phyloP scores from a whole-genome alignment of 2,113 vertebrate genomes.

The Leptosomus discolor region DNA sequence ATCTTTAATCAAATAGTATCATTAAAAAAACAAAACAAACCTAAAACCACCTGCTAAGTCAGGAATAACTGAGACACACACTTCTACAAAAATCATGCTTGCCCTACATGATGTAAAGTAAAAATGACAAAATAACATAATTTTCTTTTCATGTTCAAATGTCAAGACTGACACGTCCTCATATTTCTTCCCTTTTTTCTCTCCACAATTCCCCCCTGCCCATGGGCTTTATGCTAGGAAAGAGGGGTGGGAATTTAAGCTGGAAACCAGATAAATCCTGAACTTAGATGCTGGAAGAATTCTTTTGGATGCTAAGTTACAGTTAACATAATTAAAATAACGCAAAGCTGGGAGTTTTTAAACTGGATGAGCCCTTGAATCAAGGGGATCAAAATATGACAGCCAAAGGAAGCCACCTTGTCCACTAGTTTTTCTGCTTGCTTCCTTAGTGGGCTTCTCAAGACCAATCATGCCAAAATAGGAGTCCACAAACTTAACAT shows the following conservation, averaged over 20 bases:
- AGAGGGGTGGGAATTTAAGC: background rate
- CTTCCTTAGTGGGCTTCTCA: background rate
- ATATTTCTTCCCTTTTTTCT: background rate
- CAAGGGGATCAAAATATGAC: background rate
- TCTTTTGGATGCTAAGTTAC: background rate
- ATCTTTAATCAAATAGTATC: background rate
- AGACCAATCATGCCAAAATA: background rate
- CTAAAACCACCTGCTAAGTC: background rate
- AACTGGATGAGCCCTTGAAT: background rate
- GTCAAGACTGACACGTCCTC: background rate
- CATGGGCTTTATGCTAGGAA: background rate
- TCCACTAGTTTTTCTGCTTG: background rate
- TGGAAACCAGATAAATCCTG: background rate
- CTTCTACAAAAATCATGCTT: background rate
- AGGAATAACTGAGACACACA: background rate
- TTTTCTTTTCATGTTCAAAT: background rate
- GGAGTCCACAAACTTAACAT: background rate
- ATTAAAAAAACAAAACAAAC: background rate
- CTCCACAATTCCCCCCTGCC: accelerated
- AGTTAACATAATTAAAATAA: background rate
- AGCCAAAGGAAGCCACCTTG: background rate
- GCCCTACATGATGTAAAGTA: background rate
- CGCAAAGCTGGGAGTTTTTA: background rate
- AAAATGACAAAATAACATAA: background rate
- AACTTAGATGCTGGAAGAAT: background rate